phyloP scores from a whole-genome alignment of 2,888 invertebrate species.

The Limnephilus rhombicus region DNA sequence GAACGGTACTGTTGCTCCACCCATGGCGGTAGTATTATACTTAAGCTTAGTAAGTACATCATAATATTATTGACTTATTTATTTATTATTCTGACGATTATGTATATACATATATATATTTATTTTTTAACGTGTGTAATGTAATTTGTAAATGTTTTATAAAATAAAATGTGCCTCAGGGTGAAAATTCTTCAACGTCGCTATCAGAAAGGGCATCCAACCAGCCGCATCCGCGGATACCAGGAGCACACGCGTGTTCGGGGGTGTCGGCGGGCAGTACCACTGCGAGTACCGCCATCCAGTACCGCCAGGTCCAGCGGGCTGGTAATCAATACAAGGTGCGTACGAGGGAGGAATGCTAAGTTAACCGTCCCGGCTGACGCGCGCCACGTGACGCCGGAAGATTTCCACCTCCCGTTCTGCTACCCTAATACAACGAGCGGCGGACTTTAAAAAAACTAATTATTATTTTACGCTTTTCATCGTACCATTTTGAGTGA shows the following conservation, averaged over 20 bases:
- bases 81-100: no score
- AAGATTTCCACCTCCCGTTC: conserved; percentile 55
- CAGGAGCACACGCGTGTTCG: conserved; percentile 51
- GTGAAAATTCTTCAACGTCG: background rate
- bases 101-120: no score
- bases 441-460: conserved; percentile 2
- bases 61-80: no score
- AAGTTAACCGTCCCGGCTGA: conserved; percentile 72
- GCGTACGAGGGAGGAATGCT: conserved; percentile 80
- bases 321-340: conserved; percentile 83
- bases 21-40: no score
- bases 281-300: background rate
- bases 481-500: background rate
- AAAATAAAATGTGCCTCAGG: no score
- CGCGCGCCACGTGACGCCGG: conserved; percentile 58
- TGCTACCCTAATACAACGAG: conserved; percentile 32
- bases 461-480: conserved; percentile 16
- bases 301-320: conserved; percentile 57
- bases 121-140: no score
- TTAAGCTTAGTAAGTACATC: no score
- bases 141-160: no score
- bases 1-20: no score
- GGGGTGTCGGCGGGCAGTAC: conserved; percentile 30
- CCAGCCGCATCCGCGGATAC: conserved; percentile 12
- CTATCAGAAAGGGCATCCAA: background rate